Percentiles rank a stretch among this genome's conserved stretches.
phyloP scores from a whole-genome alignment of 2,113 vertebrate species.

The Muscicapa adusta region DNA sequence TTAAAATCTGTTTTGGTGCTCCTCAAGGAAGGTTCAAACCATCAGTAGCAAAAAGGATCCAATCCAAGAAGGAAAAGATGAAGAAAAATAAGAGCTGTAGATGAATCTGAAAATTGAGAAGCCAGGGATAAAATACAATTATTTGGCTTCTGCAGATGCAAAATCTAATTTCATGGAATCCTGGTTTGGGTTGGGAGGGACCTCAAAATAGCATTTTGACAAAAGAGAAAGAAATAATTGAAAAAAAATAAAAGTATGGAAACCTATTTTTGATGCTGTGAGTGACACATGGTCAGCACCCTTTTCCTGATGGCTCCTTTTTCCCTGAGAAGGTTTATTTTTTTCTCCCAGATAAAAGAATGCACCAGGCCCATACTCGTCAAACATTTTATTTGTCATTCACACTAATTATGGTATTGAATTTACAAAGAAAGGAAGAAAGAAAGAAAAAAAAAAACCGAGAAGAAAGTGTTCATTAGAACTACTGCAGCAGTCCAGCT shows the following conservation, averaged over 20 bases:
- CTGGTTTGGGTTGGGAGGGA: not conserved
- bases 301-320: not conserved
- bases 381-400: constrained; percentile 75
- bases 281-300: accelerated
- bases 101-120: not conserved
- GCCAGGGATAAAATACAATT: not conserved
- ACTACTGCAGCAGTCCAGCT: constrained; percentile 64
- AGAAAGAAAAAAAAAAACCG: not conserved
- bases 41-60: not conserved
- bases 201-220: not conserved
- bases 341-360: constrained; percentile 14
- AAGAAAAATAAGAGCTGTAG: not conserved
- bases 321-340: not conserved
- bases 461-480: constrained; percentile 21
- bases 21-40: not conserved
- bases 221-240: not conserved
- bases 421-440: constrained; percentile 70
- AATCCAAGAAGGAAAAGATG: not conserved
- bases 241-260: accelerated
- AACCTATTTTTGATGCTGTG: not conserved
- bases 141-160: not conserved
- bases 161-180: not conserved
- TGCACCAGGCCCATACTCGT: constrained; percentile 10
- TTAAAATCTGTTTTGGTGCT: not conserved
- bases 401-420: constrained; percentile 66